phyloP scores from a whole-genome alignment of 2,888 invertebrate genomes.

The Microdon myrmicae region DNA sequence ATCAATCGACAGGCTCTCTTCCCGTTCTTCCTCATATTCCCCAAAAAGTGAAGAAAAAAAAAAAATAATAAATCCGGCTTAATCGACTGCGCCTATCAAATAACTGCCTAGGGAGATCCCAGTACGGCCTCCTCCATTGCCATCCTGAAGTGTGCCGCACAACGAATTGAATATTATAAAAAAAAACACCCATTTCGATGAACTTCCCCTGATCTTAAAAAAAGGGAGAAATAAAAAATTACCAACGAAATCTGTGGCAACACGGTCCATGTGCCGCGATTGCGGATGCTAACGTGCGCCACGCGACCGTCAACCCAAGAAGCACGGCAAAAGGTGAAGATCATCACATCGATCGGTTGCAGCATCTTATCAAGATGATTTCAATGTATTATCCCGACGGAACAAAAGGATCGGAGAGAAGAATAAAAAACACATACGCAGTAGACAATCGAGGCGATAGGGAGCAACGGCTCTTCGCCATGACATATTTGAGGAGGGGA shows the following conservation, averaged over 20 bases:
- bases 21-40: constrained; percentile 19
- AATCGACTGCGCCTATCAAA: constrained; percentile 41
- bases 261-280: constrained; percentile 35
- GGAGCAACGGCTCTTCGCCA: constrained; percentile 28
- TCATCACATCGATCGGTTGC: constrained; percentile 25
- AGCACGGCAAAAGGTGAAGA: constrained; percentile 48
- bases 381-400: constrained; percentile 32
- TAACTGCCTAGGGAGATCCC: constrained; percentile 40
- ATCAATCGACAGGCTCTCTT: constrained; percentile 40
- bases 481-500: constrained; percentile 18
- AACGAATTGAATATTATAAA: too few species aligned
- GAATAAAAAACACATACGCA: constrained; percentile 10
- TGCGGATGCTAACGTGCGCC: constrained; percentile 33
- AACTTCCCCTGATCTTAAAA: constrained; percentile 25
- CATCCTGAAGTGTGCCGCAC: constrained; percentile 44
- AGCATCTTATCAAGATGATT: constrained; percentile 20
- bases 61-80: constrained; percentile 49
- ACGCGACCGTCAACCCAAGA: constrained; percentile 39
- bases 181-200: constrained; percentile 20
- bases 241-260: constrained; percentile 27
- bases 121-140: constrained; percentile 38
- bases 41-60: too few species aligned
- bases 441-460: constrained; percentile 5
- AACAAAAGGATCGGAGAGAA: constrained; percentile 30
- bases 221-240: constrained; percentile 32